These are phyloP conservation scores for Trachymyrmex septentrionalis DNA, from an alignment of 1,140 invertebrate species.

Conservation along the genomic window DNA sequence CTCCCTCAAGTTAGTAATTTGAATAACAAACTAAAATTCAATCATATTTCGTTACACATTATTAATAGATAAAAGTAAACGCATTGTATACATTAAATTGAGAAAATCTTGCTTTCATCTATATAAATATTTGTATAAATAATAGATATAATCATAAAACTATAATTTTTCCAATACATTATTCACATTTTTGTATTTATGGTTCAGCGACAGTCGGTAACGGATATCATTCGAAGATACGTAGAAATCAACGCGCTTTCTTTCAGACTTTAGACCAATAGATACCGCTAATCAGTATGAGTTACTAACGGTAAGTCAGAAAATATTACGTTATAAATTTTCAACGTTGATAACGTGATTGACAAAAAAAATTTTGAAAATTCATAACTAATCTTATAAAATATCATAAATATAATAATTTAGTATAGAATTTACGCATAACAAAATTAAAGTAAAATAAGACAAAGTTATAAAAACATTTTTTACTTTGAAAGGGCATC, in stretches of 20 bases:
- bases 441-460: neutral
- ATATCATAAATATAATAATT: neutral
- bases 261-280: neutral
- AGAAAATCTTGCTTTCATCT: neutral
- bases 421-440: neutral
- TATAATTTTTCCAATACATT: neutral
- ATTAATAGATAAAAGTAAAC: neutral
- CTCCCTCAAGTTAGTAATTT: neutral
- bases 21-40: neutral
- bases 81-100: neutral
- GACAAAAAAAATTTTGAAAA: neutral
- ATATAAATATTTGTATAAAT: neutral
- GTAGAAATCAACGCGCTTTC: neutral
- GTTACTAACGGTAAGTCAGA: conserved; percentile 34
- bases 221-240: conserved; percentile 44
- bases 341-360: neutral
- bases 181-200: neutral
- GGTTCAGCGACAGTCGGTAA: conserved; percentile 43
- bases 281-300: conserved; percentile 39
- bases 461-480: neutral
- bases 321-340: neutral
- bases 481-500: no score
- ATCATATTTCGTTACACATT: neutral
- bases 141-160: neutral
- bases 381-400: neutral